Percentiles rank a stretch among this genome's conserved stretches.
Evolutionary conservation across 2,797 vertebrate species (phyloP).

Genomic region (Hydrolagus colliei): DNA sequence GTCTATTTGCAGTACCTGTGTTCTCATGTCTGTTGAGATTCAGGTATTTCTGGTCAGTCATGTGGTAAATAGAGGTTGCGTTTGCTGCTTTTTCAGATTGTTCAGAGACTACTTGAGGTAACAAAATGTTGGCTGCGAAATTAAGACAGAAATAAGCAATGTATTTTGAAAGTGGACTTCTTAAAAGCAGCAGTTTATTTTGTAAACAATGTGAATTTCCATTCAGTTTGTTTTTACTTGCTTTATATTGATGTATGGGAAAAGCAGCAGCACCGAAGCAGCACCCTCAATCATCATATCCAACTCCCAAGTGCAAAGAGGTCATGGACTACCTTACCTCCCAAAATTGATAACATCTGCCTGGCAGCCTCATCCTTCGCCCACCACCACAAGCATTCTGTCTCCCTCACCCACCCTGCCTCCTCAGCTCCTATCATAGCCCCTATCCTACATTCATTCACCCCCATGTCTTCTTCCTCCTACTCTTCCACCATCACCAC

Average conservation of each 20-base stretch:
- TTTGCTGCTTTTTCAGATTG: conserved; percentile 10
- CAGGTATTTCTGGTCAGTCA: background rate
- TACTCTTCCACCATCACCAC: too few relatives aligned
- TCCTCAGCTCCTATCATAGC: too few relatives aligned
- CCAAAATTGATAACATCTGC: too few relatives aligned
- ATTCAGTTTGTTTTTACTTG: background rate
- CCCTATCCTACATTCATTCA: too few relatives aligned
- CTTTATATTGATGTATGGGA: background rate
- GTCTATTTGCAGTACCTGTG: background rate
- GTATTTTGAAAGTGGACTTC: background rate
- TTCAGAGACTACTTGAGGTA: background rate
- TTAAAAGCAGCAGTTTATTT: background rate
- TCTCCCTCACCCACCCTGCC: too few relatives aligned
- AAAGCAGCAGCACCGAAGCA: too few relatives aligned
- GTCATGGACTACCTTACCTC: too few relatives aligned
- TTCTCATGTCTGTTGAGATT: background rate
- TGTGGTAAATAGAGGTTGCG: background rate
- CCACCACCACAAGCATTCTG: too few relatives aligned
- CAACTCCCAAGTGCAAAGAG: too few relatives aligned
- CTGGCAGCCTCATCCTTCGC: too few relatives aligned
- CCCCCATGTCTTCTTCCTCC: too few relatives aligned
- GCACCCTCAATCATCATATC: too few relatives aligned
- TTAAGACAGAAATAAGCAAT: background rate
- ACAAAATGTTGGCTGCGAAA: background rate
- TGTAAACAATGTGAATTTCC: background rate